Evolutionary conservation across 2,797 vertebrate species (phyloP).

Genomic region (Sebastes iracundus): DNA sequence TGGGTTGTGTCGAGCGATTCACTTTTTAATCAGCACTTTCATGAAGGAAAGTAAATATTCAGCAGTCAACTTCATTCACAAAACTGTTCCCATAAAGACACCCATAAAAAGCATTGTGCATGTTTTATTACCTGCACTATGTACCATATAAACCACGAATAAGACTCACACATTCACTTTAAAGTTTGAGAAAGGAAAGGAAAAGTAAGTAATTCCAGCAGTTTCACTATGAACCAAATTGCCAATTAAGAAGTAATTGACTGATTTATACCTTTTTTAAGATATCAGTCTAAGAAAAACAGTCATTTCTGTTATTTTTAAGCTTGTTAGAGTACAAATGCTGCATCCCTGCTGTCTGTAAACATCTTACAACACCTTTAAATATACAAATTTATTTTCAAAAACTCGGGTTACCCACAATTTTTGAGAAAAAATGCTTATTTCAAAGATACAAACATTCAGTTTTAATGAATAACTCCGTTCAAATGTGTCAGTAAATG

Average conservation of each 20-base stretch:
- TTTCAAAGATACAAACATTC: not conserved
- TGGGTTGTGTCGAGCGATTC: not conserved
- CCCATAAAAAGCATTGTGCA: not conserved
- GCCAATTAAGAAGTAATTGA: not conserved
- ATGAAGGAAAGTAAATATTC: not conserved
- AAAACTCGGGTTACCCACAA: not conserved
- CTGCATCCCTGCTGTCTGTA: not conserved
- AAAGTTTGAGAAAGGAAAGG: not conserved
- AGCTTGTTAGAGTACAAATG: not conserved
- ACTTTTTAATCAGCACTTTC: conserved; percentile 1
- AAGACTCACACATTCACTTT: not conserved
- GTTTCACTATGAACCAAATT: not conserved
- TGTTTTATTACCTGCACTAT: not conserved
- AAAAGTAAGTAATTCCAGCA: not conserved
- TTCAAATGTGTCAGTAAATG: not conserved
- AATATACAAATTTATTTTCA: no score
- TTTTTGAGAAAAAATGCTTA: not conserved
- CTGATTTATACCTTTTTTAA: not conserved
- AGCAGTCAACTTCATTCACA: not conserved
- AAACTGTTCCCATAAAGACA: not conserved
- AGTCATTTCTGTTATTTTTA: not conserved
- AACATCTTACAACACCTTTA: not conserved
- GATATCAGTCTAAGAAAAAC: not conserved
- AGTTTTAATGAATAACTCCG: not conserved
- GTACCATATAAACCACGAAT: not conserved